Evolutionary conservation across 2,888 invertebrate species (phyloP).

Genomic region (Drosophila mettleri): DNA sequence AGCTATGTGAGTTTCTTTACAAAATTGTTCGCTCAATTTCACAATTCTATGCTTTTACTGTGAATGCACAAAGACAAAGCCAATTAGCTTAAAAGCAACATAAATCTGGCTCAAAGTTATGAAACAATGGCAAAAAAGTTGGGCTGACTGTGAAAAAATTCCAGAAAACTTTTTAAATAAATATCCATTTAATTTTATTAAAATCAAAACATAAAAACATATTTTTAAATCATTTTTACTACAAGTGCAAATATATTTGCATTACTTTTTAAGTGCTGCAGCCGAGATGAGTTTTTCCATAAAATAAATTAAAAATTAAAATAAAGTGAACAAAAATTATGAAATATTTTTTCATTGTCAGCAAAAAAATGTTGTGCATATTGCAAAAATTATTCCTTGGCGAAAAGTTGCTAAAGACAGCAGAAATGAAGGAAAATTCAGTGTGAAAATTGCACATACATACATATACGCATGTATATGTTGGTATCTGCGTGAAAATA

Average conservation of each 20-base stretch:
- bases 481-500: conserved; percentile 18
- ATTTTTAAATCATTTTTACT: conserved; percentile 11
- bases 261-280: conserved; percentile 24
- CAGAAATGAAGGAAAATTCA: neutral
- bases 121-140: neutral
- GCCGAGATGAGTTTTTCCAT: conserved; percentile 30
- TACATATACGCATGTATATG: neutral
- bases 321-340: neutral
- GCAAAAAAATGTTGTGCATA: conserved; percentile 40
- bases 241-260: conserved; percentile 10
- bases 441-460: neutral
- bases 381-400: conserved; percentile 55
- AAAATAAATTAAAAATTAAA: conserved; percentile 5
- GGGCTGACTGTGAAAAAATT: no score
- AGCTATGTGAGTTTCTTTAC: neutral
- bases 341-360: conserved; percentile 3
- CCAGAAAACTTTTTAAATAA: neutral
- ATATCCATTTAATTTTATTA: neutral
- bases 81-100: conserved; percentile 27
- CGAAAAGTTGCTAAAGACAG: neutral
- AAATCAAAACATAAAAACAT: neutral
- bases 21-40: neutral
- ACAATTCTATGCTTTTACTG: neutral
- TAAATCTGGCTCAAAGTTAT: conserved; percentile 5
- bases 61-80: neutral